phyloP scores from a whole-genome alignment of 1,140 invertebrate genomes.

The Periplaneta americana region DNA sequence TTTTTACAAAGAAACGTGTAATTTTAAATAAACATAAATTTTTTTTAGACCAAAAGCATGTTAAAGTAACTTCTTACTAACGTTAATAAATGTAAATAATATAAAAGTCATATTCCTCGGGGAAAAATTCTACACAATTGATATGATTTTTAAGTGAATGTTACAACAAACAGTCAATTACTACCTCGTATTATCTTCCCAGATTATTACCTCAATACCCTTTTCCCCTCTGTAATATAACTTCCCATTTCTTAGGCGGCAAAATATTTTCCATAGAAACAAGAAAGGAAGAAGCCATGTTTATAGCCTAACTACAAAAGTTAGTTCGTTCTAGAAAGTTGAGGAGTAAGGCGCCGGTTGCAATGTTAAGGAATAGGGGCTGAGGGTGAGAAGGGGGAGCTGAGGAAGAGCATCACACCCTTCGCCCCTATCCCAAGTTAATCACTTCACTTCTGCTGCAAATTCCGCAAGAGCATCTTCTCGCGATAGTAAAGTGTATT shows the following conservation, averaged over 20 bases:
- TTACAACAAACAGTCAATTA: too few species aligned
- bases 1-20: too few species aligned
- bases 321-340: not conserved
- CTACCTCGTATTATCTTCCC: too few species aligned
- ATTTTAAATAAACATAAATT: too few species aligned
- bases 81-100: too few species aligned
- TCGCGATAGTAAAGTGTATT: not conserved
- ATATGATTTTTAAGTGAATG: too few species aligned
- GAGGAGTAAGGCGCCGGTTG: not conserved
- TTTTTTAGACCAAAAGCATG: too few species aligned
- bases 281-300: not conserved
- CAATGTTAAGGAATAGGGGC: not conserved
- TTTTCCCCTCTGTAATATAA: not conserved
- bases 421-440: not conserved
- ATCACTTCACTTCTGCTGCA: not conserved
- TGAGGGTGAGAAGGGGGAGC: not conserved
- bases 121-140: too few species aligned
- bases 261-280: not conserved
- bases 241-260: not conserved
- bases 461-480: not conserved
- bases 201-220: not conserved
- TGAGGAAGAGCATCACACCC: not conserved
- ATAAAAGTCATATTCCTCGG: too few species aligned
- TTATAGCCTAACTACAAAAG: not conserved
- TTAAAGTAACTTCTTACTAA: too few species aligned